Evolutionary conservation across 2,797 vertebrate genomes (phyloP).

Genomic region (Macrochelys suwanniensis): DNA sequence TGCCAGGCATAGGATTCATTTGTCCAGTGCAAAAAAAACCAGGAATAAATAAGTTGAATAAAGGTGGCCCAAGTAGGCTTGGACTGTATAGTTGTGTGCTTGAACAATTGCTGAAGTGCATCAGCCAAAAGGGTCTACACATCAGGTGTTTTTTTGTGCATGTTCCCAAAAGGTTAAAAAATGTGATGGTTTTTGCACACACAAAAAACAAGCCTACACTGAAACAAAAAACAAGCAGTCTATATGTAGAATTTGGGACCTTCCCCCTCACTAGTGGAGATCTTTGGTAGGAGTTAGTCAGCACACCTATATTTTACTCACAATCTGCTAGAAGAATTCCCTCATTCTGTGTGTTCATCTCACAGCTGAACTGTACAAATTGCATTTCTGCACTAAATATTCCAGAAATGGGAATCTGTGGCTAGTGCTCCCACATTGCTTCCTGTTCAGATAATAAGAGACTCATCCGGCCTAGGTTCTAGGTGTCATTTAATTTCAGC

Average conservation of each 20-base stretch:
- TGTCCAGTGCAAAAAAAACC: neutral
- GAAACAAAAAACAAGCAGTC: neutral
- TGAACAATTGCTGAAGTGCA: neutral
- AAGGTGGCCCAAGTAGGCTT: conserved; percentile 5
- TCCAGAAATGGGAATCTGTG: neutral
- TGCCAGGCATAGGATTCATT: neutral
- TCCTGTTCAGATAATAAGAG: neutral
- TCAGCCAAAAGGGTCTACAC: neutral
- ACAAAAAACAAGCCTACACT: neutral
- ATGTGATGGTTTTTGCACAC: neutral
- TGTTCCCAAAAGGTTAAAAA: neutral
- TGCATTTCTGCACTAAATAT: neutral
- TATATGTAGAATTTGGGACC: neutral
- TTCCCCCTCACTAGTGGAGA: neutral
- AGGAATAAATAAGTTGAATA: conserved; percentile 38
- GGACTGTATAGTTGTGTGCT: neutral
- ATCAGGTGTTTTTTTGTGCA: neutral
- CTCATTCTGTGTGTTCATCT: neutral
- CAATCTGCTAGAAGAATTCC: neutral
- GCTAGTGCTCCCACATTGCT: rapidly evolving
- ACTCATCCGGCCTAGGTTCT: neutral
- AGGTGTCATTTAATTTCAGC: neutral
- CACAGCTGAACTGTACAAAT: neutral
- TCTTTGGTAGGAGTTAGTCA: neutral
- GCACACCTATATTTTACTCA: neutral